Percentiles rank a stretch among this genome's conserved stretches.
phyloP scores from a whole-genome alignment of 2,888 invertebrate species.

The Orthosia gothica region DNA sequence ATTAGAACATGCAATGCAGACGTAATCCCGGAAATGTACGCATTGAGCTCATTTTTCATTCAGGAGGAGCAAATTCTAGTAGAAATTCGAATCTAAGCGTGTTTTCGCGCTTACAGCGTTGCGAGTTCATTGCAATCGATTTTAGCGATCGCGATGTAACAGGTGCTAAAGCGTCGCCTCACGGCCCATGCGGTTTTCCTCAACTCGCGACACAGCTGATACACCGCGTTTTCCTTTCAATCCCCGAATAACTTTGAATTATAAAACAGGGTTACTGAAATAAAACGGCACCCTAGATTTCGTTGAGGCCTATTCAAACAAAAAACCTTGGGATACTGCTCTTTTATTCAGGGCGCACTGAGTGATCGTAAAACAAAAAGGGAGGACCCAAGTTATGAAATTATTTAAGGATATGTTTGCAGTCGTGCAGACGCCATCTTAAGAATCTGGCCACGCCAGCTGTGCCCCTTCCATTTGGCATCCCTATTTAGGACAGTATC shows the following conservation, averaged over 20 bases:
- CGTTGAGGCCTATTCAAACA: constrained; percentile 21
- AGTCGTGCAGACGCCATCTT: constrained; percentile 62
- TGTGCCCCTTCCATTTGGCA: constrained; percentile 51
- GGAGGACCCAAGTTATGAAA: constrained; percentile 56
- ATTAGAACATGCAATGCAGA: constrained; percentile 37
- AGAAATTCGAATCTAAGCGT: constrained; percentile 7
- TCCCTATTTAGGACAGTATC: constrained; percentile 42
- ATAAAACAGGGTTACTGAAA: constrained; percentile 38
- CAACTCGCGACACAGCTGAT: constrained; percentile 55
- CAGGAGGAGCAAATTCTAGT: constrained; percentile 7
- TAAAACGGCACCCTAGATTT: constrained; percentile 31
- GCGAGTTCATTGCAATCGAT: constrained; percentile 46
- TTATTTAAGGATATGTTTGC: constrained; percentile 62
- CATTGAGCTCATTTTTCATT: constrained; percentile 36
- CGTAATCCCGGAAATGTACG: constrained; percentile 48
- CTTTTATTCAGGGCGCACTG: constrained; percentile 58
- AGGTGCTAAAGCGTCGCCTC: constrained; percentile 52
- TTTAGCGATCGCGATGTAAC: constrained; percentile 58
- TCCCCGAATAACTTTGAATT: constrained; percentile 29
- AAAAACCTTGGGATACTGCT: constrained; percentile 39
- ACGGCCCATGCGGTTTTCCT: constrained; percentile 52
- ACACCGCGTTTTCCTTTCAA: constrained; percentile 26
- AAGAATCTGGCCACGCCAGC: constrained; percentile 54
- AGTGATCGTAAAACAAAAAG: constrained; percentile 64
- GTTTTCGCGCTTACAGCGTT: constrained; percentile 3